Evolutionary conservation across 2,113 vertebrate species (phyloP).

Genomic region (Platichthys flesus): DNA sequence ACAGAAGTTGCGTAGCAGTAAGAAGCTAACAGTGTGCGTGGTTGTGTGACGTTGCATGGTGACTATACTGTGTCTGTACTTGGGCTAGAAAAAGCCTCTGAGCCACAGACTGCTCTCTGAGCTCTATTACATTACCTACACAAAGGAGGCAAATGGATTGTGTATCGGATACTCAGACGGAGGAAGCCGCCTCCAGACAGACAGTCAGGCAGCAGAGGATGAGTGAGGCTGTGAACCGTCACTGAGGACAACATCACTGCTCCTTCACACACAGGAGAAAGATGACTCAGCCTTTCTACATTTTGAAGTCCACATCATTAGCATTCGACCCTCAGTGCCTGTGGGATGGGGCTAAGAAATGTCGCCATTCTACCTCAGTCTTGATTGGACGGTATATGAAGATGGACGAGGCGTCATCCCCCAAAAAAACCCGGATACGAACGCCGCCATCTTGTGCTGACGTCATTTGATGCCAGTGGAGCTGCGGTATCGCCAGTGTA

Average conservation of each 20-base stretch:
- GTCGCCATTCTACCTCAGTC: neutral
- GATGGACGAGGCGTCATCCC: too few species aligned
- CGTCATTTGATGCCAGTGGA: too few species aligned
- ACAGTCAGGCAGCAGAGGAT: conserved; percentile 44
- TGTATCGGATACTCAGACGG: conserved; percentile 47
- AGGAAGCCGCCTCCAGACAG: conserved; percentile 43
- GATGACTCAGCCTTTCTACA: neutral
- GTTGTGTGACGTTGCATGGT: conserved; percentile 48
- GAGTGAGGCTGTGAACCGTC: neutral
- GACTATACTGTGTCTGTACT: conserved; percentile 27
- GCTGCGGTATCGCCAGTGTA: too few species aligned
- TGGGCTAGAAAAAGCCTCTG: conserved; percentile 36
- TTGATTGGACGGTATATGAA: neutral
- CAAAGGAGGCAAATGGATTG: conserved; percentile 58
- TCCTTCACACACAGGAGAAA: neutral
- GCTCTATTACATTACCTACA: conserved; percentile 65
- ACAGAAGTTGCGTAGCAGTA: conserved; percentile 33
- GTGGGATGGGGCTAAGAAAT: neutral
- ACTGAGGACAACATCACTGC: neutral
- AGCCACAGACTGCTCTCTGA: conserved; percentile 22
- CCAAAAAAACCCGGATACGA: too few species aligned
- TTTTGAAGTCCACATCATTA: neutral
- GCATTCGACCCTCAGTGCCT: neutral
- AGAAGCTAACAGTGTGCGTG: conserved; percentile 1
- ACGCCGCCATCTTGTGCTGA: too few species aligned